A percentile compares a stretch with the other conserved stretches of the same genome.
Evolutionary conservation across 2,888 invertebrate species (phyloP).

Genomic region (Pyrocoelia pectoralis): DNA sequence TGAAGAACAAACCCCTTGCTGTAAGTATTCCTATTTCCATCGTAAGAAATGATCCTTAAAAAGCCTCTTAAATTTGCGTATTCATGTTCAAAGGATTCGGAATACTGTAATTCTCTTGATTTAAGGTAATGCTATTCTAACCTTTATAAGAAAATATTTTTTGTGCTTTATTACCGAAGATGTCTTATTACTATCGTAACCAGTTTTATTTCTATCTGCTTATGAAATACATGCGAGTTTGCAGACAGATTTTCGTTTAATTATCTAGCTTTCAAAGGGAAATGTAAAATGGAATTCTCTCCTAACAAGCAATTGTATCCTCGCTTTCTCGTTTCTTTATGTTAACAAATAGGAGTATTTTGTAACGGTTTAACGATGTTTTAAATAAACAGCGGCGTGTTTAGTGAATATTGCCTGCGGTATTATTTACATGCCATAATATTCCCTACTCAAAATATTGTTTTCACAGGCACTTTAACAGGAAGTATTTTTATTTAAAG

Average conservation of each 20-base stretch:
- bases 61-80: constrained; percentile 7
- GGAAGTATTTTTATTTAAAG: neutral
- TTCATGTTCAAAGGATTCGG: constrained; percentile 1
- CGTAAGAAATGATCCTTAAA: constrained; percentile 8
- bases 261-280: neutral
- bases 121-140: constrained; percentile 3
- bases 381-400: constrained; percentile 1
- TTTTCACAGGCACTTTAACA: neutral
- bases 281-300: neutral
- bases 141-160: neutral
- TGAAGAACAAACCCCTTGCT: neutral
- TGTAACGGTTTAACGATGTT: constrained; percentile 1
- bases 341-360: constrained; percentile 1
- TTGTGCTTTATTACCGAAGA: neutral
- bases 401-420: neutral
- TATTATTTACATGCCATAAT: neutral
- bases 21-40: neutral
- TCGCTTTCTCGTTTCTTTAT: neutral
- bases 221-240: neutral
- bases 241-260: neutral
- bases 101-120: constrained; percentile 6
- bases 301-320: neutral
- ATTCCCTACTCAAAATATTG: neutral
- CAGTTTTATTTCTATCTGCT: neutral
- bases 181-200: neutral